These are phyloP conservation scores for Hybognathus amarus DNA, from an alignment of 2,797 vertebrate genomes.

Conservation along the genomic window DNA sequence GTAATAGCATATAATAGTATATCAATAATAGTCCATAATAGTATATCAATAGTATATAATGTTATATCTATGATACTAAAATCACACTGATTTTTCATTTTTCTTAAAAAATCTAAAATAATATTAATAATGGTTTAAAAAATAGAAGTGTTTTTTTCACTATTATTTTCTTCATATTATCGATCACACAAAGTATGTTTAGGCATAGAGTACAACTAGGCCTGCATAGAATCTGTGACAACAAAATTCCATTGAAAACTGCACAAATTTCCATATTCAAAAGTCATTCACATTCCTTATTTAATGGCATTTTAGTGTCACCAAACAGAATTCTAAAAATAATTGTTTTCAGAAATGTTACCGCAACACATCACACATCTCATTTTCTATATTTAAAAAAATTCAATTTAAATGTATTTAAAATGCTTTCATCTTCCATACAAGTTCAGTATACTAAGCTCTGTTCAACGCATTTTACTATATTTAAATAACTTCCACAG, in stretches of 20 bases:
- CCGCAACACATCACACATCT: background rate
- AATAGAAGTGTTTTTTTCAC: background rate
- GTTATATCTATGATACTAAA: background rate
- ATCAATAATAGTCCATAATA: background rate
- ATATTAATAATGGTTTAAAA: too few relatives aligned
- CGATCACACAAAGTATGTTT: background rate
- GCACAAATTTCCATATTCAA: background rate
- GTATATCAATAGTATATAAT: too few relatives aligned
- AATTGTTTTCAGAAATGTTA: background rate
- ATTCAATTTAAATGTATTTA: background rate
- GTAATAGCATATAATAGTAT: background rate
- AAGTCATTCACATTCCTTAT: background rate
- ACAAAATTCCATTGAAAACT: too few relatives aligned
- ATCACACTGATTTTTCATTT: background rate
- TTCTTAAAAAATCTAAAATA: background rate
- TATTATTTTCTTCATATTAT: background rate
- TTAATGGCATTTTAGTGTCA: background rate
- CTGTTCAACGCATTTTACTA: slow-evolving; percentile 8
- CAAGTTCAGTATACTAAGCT: background rate
- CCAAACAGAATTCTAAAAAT: background rate
- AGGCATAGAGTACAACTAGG: background rate
- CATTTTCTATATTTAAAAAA: background rate
- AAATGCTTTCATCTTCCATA: background rate
- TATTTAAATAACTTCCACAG: slow-evolving; percentile 7
- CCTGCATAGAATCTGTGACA: too few relatives aligned